Evolutionary conservation across 2,797 vertebrate species (phyloP), one percentile per base, ranked within the genome.

Genomic region (Brotogeris chrysoptera): DNA sequence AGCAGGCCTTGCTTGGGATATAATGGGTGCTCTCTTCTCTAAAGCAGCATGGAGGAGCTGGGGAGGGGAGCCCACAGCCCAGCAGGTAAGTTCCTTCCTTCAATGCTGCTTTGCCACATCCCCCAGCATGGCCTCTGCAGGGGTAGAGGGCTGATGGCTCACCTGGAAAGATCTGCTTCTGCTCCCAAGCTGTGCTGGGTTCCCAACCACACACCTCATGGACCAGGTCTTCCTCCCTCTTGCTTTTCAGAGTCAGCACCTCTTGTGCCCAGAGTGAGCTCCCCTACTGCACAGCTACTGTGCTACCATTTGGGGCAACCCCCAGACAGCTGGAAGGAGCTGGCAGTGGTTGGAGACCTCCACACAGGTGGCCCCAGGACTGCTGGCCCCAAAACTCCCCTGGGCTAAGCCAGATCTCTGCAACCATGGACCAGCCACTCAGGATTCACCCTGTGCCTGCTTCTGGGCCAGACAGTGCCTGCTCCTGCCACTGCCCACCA

Each of bases 361-460:
- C 59, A n/a, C 7, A 11, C 53, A 43, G 44, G 79, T 70, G 72
- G 27, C 66, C 21, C 55, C 57, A 41, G 68, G 77, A 72, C 59
- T 69, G 61, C 69, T 82, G 49, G 43, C 83, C 76, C 90, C 38
- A 25, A 86, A 63, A 18, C 57, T 49, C 13, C 77, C 21, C 70
- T 95, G 80, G 88, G 77, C 70, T 96, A 86, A 94, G 69, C 76
- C 76, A 65, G 8, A 59, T 55, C 65, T 83, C 47, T 53, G 50
- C 91, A 70, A 24, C 43, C 13, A 60, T 0, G 9, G 69, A 88
- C 63, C 91, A 84, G 90, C 89, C 73, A 74, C 93, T 96, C 93
- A 95, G 96, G 92, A 91, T 90, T 95, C 89, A 94, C 93, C 79
- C 93, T 76, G 89, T 97, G 95, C 96, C 92, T 93, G 91, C 76